Conservation (phyloP, 1,140 invertebrate genomes). For the Teleogryllus occipitalis region DNA sequence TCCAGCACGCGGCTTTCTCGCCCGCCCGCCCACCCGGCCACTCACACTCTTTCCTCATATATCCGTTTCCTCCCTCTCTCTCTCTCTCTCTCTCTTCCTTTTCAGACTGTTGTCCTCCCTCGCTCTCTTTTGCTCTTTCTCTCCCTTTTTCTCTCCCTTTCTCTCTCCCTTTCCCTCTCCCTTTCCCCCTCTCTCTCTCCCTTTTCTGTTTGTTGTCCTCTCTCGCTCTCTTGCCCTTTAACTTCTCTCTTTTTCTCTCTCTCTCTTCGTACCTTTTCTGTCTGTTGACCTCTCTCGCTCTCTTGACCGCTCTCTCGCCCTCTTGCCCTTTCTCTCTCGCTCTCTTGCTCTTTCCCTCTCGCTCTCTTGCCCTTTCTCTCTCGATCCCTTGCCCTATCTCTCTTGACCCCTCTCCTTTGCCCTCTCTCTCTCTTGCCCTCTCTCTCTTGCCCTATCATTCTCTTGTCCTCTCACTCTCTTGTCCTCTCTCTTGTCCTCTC, state of each 20-base stretch:
- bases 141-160: not conserved
- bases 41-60: no score
- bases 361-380: not conserved
- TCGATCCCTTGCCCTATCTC: rapidly evolving
- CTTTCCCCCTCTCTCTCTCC: not conserved
- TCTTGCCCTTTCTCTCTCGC: not conserved
- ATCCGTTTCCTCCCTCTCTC: no score
- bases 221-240: not conserved
- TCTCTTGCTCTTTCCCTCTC: not conserved
- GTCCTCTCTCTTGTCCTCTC: not conserved
- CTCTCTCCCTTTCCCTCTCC: not conserved
- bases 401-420: not conserved
- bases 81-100: no score
- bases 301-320: not conserved
- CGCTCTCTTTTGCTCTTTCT: not conserved
- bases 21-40: no score
- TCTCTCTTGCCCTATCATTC: not conserved
- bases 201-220: not conserved
- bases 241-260: not conserved
- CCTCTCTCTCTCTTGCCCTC: not conserved
- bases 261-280: not conserved
- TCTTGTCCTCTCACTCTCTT: not conserved
- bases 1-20: no score
- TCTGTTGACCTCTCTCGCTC: not conserved
- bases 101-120: not conserved